Base-by-base conservation (phyloP, 1,140 invertebrate species). In the Eueides isabella region DNA sequence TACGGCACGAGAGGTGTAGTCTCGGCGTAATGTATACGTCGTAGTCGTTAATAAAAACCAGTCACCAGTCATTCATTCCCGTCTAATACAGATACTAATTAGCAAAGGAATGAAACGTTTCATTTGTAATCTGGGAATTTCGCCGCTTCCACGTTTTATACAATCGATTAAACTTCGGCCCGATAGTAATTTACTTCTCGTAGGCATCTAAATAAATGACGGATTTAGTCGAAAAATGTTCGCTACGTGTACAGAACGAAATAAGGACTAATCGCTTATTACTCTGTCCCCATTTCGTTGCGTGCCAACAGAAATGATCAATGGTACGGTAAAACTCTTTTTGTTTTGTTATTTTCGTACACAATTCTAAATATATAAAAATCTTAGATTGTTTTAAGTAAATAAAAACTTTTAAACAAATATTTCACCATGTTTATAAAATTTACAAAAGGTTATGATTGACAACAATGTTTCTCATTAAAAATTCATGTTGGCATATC, bases 1-100 rank as follows among this genome's bases (percentile, higher is more conserved):
- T 89, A 86, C 83, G 85, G 89, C 89, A 87, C 86, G 85, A 87
- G 88, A 92, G 88, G 86, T 92, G 89, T 85, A 85, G 85, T 85
- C 83, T 78, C 74, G 72, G 74, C 81, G 80, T 89, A 89, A 91
- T 88, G 85, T 90, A 85, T 86, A 77, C 81, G 76, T 81, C 78
- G 78, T 80, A 78, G 69, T 79, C 78, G 75, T 78, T 80, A 81
- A 79, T 82, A 82, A 80, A 82, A 80, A 76, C 79, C 71, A 75
- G 76, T 72, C 48, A 76, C 79, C 71, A 75, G 76, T 72, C 79
- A 72, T 81, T 75, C 74, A 76, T 72, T 75, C 48, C 63, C 74
- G 78, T 77, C 75, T 81, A 78, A 74, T 76, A 72, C 76, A 75
- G 63, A 71, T 71, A 78, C 76, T 80, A 82, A 72, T 77, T 79